Conservation (phyloP, 37 sponge, comb jelly and placozoan species). For the Oscarella lobularis region DNA sequence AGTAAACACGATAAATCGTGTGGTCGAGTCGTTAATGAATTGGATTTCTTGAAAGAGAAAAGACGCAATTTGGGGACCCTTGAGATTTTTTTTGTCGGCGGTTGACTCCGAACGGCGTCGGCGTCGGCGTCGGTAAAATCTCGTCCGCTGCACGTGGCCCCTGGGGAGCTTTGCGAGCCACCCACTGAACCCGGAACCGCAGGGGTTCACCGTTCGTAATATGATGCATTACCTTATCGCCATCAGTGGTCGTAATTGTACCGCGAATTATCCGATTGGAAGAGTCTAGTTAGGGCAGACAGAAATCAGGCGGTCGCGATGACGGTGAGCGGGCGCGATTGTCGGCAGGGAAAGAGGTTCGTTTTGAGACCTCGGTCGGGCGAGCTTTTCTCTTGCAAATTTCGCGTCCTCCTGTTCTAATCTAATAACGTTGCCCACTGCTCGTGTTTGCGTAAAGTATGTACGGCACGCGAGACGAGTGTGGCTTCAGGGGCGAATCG, state of each 20-base stretch:
- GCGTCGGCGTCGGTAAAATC: too few relatives aligned
- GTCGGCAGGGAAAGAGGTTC: too few relatives aligned
- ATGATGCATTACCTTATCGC: background rate
- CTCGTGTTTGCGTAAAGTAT: background rate
- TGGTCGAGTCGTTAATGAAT: too few relatives aligned
- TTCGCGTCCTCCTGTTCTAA: too few relatives aligned
- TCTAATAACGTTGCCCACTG: background rate
- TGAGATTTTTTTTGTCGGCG: too few relatives aligned
- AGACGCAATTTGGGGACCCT: too few relatives aligned
- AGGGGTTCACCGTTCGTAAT: background rate
- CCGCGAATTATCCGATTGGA: too few relatives aligned
- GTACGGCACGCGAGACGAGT: background rate
- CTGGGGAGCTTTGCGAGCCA: background rate
- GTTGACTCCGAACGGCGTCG: too few relatives aligned
- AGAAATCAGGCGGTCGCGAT: background rate
- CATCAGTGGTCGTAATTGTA: too few relatives aligned
- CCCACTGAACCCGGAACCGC: background rate
- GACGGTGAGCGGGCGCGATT: background rate
- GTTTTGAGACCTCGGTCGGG: background rate
- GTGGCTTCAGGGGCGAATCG: background rate
- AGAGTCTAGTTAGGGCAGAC: background rate
- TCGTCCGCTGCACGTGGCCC: too few relatives aligned
- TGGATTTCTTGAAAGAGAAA: too few relatives aligned
- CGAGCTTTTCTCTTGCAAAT: background rate
- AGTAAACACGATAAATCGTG: too few relatives aligned